A percentile compares a stretch with the other conserved stretches of the same genome.
phyloP scores from a whole-genome alignment of 2,797 vertebrate genomes.

The Pseudochromis fuscus region DNA sequence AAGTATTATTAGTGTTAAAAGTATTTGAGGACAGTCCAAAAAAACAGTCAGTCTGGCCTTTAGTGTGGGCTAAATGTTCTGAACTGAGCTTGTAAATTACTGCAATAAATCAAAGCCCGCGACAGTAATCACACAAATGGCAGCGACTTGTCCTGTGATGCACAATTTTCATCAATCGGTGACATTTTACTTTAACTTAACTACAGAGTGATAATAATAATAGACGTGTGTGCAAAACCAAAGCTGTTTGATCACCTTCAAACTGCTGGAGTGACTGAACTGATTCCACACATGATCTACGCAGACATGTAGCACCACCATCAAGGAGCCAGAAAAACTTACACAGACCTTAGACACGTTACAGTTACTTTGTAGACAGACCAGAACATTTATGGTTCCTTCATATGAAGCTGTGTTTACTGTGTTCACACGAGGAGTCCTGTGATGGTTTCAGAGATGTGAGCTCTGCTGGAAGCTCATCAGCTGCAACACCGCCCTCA shows the following conservation, averaged over 20 bases:
- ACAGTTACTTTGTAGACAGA: too few relatives aligned
- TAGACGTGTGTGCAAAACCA: conserved; percentile 12
- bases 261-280: neutral
- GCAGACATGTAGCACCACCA: neutral
- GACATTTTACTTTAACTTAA: conserved; percentile 40
- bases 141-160: conserved; percentile 30
- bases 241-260: neutral
- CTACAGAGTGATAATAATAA: conserved; percentile 33
- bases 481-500: too few relatives aligned
- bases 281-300: neutral
- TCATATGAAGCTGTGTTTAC: too few relatives aligned
- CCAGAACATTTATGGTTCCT: too few relatives aligned
- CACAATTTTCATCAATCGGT: conserved; percentile 41
- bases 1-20: conserved; percentile 60
- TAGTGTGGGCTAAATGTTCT: conserved; percentile 61
- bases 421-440: too few relatives aligned
- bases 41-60: conserved; percentile 47
- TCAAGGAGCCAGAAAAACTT: too few relatives aligned
- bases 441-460: too few relatives aligned
- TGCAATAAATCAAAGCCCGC: conserved; percentile 55
- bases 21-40: conserved; percentile 47
- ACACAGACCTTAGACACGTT: too few relatives aligned
- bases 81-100: conserved; percentile 61
- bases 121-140: conserved; percentile 50
- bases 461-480: too few relatives aligned